A percentile compares a stretch with the other conserved stretches of the same genome.
phyloP scores from a whole-genome alignment of 2,888 invertebrate genomes.

The Cynaeus angustus region DNA sequence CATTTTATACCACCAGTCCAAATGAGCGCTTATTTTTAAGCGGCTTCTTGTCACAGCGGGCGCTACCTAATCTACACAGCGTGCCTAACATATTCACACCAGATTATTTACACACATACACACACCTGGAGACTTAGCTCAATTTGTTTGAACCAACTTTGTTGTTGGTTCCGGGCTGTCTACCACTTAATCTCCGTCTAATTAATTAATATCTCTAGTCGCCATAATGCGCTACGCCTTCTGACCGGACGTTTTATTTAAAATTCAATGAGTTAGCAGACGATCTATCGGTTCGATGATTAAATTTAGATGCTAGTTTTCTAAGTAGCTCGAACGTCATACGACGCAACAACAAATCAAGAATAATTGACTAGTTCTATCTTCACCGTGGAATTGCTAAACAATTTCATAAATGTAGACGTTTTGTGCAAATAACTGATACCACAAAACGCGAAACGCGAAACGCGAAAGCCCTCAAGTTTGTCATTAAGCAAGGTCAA shows the following conservation, averaged over 20 bases:
- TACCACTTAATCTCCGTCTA: constrained; percentile 56
- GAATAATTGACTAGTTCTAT: constrained; percentile 27
- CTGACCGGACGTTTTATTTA: constrained; percentile 43
- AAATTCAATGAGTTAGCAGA: constrained; percentile 42
- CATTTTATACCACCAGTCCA: constrained; percentile 59
- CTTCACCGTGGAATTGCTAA: constrained; percentile 14
- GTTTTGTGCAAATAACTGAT: constrained; percentile 33
- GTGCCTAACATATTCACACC: constrained; percentile 65
- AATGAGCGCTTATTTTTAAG: constrained; percentile 64
- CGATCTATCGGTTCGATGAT: constrained; percentile 29
- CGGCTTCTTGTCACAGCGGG: constrained; percentile 65
- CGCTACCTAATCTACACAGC: constrained; percentile 66
- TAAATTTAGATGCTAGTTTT: constrained; percentile 33
- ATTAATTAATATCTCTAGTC: constrained; percentile 57
- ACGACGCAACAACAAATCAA: constrained; percentile 36
- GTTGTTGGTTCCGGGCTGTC: constrained; percentile 54
- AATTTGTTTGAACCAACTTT: constrained; percentile 57
- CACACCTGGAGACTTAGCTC: constrained; percentile 57
- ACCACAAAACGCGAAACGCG: no score
- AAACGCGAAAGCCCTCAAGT: constrained; percentile 24
- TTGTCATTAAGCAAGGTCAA: constrained; percentile 44
- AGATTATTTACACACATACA: constrained; percentile 63
- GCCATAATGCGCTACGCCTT: constrained; percentile 49
- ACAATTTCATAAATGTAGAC: constrained; percentile 32
- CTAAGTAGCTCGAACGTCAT: constrained; percentile 32